Evolutionary conservation across 2,797 vertebrate species (phyloP).

Genomic region (Gymnoscopelus microlampas): DNA sequence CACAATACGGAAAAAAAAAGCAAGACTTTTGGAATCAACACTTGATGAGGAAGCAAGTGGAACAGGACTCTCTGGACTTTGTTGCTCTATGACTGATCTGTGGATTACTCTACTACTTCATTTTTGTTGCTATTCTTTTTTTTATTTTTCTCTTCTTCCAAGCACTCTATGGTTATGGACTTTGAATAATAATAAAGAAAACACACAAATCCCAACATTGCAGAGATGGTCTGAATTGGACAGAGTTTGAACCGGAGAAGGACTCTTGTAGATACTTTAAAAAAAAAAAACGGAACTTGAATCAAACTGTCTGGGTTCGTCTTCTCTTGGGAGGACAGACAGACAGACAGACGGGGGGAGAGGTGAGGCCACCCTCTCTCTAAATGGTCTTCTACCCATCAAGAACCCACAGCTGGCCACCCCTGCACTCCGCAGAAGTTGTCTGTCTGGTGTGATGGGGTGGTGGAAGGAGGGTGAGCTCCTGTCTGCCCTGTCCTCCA

Average conservation of each 20-base stretch:
- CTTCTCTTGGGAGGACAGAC: not conserved
- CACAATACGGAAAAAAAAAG: not conserved
- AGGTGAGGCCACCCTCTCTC: not conserved
- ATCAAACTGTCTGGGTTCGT: constrained; percentile 30
- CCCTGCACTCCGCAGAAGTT: no score
- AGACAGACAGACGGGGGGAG: constrained; percentile 32
- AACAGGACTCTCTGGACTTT: constrained; percentile 63
- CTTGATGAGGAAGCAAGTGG: constrained; percentile 17
- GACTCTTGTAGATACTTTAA: constrained; percentile 13
- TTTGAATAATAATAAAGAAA: constrained; percentile 19
- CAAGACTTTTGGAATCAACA: constrained; percentile 52
- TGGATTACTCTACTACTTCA: constrained; percentile 53
- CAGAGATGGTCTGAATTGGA: constrained; percentile 26
- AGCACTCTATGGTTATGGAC: constrained; percentile 56
- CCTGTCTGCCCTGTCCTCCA: no score
- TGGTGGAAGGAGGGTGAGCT: no score
- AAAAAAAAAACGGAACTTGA: constrained; percentile 43
- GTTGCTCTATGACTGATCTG: constrained; percentile 50
- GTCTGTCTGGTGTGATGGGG: constrained; percentile 54
- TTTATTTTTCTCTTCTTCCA: constrained; percentile 46
- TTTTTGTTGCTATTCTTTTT: constrained; percentile 66
- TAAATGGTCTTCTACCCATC: no score
- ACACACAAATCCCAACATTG: constrained; percentile 11
- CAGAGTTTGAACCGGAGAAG: constrained; percentile 7
- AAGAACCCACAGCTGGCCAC: no score